These are phyloP conservation scores for Drosophila bocki DNA, from an alignment of 1,140 invertebrate species.

Conservation along the genomic window DNA sequence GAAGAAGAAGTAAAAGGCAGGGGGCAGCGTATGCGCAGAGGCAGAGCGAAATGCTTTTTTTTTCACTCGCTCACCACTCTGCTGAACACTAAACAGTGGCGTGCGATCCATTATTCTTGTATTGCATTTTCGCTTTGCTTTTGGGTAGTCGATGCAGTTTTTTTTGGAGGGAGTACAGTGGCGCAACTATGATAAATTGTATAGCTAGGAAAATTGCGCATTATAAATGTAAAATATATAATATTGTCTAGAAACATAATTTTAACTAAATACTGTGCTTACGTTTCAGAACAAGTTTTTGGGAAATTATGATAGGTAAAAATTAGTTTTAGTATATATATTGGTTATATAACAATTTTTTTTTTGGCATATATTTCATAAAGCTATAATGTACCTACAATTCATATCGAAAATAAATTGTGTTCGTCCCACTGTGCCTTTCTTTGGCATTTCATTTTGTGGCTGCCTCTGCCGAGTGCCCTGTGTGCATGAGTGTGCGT, in stretches of 20 bases:
- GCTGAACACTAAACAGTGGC: slow-evolving; percentile 22
- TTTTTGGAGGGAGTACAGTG: slow-evolving; percentile 15
- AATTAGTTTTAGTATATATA: too few relatives aligned
- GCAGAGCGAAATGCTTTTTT: slow-evolving; percentile 50
- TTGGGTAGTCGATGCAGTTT: slow-evolving; percentile 2
- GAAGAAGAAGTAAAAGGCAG: slow-evolving; percentile 3
- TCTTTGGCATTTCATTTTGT: slow-evolving; percentile 74
- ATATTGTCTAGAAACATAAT: not conserved
- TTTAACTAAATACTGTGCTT: not conserved
- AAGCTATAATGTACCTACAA: not conserved
- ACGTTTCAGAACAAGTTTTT: too few relatives aligned
- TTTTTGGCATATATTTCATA: too few relatives aligned
- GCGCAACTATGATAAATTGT: not conserved
- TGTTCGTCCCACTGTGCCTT: slow-evolving; percentile 60
- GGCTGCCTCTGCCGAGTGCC: slow-evolving; percentile 34
- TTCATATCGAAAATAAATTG: not conserved
- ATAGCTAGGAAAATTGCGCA: not conserved
- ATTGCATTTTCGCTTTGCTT: slow-evolving; percentile 20
- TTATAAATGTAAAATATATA: not conserved
- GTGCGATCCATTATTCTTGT: slow-evolving; percentile 26
- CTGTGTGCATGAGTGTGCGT: slow-evolving; percentile 21
- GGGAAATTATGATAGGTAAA: too few relatives aligned
- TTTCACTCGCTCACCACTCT: slow-evolving; percentile 47
- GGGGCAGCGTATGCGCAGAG: slow-evolving; percentile 44
- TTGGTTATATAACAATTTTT: too few relatives aligned